Conservation (phyloP, 1,140 invertebrate species). For the Prorops nasuta region DNA sequence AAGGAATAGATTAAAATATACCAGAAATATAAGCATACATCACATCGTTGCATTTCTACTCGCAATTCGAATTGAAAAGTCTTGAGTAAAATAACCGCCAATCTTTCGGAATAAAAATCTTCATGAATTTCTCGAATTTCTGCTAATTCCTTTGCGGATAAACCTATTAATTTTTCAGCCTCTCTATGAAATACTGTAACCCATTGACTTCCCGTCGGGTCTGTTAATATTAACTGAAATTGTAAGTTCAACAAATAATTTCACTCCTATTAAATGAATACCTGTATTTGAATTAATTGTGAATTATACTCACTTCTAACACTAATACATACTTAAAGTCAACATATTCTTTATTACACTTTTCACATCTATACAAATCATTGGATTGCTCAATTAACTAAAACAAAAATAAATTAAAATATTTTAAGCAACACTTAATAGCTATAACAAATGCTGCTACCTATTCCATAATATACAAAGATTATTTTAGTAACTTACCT, state of each 20-base stretch:
- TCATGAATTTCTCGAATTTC: conserved; percentile 65
- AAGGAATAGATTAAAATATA: conserved; percentile 1
- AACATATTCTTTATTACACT: conserved; percentile 81
- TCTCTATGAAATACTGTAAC: conserved; percentile 86
- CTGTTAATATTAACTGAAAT: conserved; percentile 73
- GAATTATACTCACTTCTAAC: conserved; percentile 65
- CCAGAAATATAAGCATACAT: conserved; percentile 1
- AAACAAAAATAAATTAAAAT: no score
- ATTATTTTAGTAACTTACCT: conserved; percentile 65
- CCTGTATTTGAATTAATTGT: neutral
- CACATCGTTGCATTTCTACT: conserved; percentile 85
- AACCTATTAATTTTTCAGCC: conserved; percentile 77
- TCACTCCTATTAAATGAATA: conserved; percentile 4
- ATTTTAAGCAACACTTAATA: no score
- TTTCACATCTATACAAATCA: conserved; percentile 90
- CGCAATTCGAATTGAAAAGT: conserved; percentile 79
- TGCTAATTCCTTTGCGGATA: conserved; percentile 75
- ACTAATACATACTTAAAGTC: conserved; percentile 87
- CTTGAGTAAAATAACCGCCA: conserved; percentile 76
- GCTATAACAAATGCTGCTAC: no score
- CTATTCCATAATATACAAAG: neutral
- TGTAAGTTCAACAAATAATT: no score
- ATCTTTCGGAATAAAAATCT: conserved; percentile 62
- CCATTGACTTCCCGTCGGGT: conserved; percentile 80
- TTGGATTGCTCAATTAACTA: conserved; percentile 81